phyloP scores from a whole-genome alignment of 2,888 invertebrate genomes.

The Drosophila eohydei region DNA sequence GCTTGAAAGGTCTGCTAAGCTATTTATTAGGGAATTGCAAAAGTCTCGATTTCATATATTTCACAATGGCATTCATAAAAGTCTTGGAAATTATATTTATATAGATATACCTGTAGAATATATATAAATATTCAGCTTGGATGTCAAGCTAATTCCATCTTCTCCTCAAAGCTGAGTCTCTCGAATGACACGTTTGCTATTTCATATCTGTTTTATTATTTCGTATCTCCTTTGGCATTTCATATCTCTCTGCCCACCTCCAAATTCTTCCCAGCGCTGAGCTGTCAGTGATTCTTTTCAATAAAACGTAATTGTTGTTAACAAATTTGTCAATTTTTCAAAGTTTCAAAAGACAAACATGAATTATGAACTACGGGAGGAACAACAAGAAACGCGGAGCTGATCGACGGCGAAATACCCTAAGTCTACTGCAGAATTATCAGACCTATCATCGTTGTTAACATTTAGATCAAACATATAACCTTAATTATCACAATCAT shows the following conservation, averaged over 20 bases:
- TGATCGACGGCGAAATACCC: conserved; percentile 1
- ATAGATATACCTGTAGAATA: neutral
- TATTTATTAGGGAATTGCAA: conserved; percentile 19
- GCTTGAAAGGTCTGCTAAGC: conserved; percentile 4
- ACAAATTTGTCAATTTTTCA: conserved; percentile 38
- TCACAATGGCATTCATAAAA: neutral
- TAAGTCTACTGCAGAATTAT: neutral
- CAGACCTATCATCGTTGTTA: neutral
- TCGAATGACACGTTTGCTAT: neutral
- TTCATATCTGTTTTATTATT: neutral
- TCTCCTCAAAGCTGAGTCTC: neutral
- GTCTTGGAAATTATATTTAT: neutral
- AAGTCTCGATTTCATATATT: neutral
- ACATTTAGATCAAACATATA: too few species aligned
- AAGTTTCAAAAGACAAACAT: conserved; percentile 14
- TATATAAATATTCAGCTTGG: neutral
- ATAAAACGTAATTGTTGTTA: conserved; percentile 38
- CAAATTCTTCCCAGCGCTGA: neutral
- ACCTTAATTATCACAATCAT: neutral
- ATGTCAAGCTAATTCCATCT: neutral
- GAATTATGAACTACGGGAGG: conserved; percentile 19
- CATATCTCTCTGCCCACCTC: conserved; percentile 11
- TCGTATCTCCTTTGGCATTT: conserved; percentile 8
- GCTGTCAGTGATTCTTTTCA: conserved; percentile 18
- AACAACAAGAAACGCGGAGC: neutral